These are phyloP conservation scores for Cephalopterus ornatus DNA, from an alignment of 2,113 vertebrate genomes.

Conservation along the genomic window DNA sequence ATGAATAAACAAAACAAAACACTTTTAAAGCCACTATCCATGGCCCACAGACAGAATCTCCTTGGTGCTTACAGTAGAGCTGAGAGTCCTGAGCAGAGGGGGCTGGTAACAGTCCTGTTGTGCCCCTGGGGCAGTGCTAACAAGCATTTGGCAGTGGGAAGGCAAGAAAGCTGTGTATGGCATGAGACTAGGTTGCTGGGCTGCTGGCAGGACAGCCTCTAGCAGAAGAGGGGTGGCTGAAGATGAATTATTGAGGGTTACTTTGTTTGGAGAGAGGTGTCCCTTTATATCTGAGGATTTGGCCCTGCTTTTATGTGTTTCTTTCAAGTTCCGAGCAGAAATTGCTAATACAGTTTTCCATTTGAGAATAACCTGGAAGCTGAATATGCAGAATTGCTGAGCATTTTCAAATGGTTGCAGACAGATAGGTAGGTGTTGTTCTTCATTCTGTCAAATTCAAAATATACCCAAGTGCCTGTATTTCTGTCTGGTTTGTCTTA, in stretches of 20 bases:
- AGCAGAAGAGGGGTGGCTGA: not conserved
- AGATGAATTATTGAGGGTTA: not conserved
- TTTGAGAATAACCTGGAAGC: not conserved
- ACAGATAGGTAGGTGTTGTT: not conserved
- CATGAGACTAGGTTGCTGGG: not conserved
- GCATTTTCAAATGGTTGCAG: not conserved
- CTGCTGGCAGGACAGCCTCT: not conserved
- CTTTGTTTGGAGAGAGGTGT: not conserved
- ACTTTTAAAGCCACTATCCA: not conserved
- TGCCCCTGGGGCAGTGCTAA: not conserved
- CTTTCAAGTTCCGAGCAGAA: not conserved
- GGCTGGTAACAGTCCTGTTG: not conserved
- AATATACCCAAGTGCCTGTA: not conserved
- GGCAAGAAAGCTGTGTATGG: not conserved
- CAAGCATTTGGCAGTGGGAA: not conserved
- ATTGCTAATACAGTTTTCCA: not conserved
- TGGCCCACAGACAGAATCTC: not conserved
- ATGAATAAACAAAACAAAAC: not conserved
- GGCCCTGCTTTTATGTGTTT: not conserved
- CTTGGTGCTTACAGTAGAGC: rapidly evolving
- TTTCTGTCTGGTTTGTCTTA: conserved; percentile 1
- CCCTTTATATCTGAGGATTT: not conserved
- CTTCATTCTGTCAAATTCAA: not conserved
- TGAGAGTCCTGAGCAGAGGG: not conserved
- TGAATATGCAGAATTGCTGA: not conserved